Conservation (phyloP, 2,113 vertebrate species). For the Rhodinocichla rosea region DNA sequence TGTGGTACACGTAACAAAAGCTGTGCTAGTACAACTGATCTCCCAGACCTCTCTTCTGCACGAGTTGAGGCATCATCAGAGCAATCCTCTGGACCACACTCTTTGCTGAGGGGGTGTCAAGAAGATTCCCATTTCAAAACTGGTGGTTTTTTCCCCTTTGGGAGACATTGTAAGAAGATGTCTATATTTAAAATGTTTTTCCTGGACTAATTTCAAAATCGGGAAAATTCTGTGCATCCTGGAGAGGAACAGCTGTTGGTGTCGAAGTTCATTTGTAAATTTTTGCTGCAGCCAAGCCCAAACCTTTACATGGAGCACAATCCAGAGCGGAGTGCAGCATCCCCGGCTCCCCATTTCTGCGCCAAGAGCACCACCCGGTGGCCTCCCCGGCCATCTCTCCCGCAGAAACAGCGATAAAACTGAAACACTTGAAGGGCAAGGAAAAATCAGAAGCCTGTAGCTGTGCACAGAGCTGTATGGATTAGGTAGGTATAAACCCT, state of each 20-base stretch:
- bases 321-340: rapidly evolving
- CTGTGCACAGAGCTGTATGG: background rate
- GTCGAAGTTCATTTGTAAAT: background rate
- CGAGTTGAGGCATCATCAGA: background rate
- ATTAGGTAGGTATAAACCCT: background rate
- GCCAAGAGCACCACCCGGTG: conserved; percentile 51
- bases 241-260: background rate
- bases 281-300: background rate
- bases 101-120: background rate
- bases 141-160: rapidly evolving
- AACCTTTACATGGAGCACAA: rapidly evolving
- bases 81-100: no score
- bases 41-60: background rate
- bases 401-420: rapidly evolving
- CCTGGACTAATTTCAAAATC: background rate
- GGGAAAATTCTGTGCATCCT: background rate
- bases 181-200: background rate
- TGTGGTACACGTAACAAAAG: rapidly evolving
- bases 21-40: rapidly evolving
- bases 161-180: background rate
- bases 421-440: background rate
- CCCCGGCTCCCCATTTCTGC: background rate
- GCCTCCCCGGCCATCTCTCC: background rate
- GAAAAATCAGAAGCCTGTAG: background rate
- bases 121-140: background rate